Percentiles rank a stretch among this genome's conserved stretches.
Conservation (phyloP, 92 coral and sea anemone species). For the Heteractis magnifica region DNA sequence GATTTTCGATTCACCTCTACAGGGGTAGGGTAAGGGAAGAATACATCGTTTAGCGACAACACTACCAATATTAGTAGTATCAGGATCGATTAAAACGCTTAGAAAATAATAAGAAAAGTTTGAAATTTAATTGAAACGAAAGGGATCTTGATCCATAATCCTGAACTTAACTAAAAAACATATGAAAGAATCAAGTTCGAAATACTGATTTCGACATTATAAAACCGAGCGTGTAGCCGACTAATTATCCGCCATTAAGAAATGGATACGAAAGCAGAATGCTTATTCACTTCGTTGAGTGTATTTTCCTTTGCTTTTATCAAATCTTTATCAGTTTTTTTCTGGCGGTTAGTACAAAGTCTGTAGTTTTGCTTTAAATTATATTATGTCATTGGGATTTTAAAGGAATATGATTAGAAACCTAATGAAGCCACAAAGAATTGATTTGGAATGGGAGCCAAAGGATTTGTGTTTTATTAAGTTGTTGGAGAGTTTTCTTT, state of each 20-base stretch:
- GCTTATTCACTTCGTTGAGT: background rate
- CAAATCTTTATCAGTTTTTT: background rate
- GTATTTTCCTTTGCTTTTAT: background rate
- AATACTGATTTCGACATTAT: too few species aligned
- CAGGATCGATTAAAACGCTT: too few species aligned
- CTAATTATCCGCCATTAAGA: too few species aligned
- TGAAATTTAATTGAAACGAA: too few species aligned
- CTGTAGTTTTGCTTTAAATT: background rate
- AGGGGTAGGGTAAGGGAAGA: background rate
- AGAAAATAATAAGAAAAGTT: too few species aligned
- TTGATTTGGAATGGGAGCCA: background rate
- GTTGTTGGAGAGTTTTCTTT: background rate
- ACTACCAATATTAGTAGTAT: too few species aligned
- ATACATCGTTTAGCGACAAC: background rate
- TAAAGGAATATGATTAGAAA: background rate
- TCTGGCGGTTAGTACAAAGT: conserved; percentile 1
- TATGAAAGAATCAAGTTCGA: too few species aligned
- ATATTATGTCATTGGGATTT: background rate
- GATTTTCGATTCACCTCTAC: background rate
- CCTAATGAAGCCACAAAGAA: background rate
- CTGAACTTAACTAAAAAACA: too few species aligned
- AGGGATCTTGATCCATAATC: too few species aligned
- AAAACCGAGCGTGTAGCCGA: too few species aligned
- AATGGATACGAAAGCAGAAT: background rate
- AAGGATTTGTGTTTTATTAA: background rate